Base-by-base conservation (phyloP, 2,888 invertebrate species). In the Tipula vernalis region DNA sequence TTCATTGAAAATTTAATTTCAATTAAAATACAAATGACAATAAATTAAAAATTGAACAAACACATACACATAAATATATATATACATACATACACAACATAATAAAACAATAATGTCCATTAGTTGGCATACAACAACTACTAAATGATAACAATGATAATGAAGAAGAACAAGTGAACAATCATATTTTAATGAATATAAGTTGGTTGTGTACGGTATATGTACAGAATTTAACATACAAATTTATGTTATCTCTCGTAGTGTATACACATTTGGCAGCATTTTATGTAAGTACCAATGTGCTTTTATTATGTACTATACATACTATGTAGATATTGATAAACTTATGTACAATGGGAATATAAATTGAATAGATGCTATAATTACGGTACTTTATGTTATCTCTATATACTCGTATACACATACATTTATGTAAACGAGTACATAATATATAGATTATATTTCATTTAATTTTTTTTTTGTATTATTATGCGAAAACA, bases 21-120 rank as follows among this genome's bases (percentile, higher is more conserved):
- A 71, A 71, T 71, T 71, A 71, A 71, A 71, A 71, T 71, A 28
- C 71, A 71, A 71, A 28, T n/a, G 71, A 71, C 71, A 71, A 71
- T 71, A 71, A 71, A 71, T 28, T 71, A 28, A 71, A 51, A 51
- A 51, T 15, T 51, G 15, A 51, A 13, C 5, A 51, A 5, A 15
- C 51, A 51, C n/a, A 51, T 15, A 51, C 51, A 51, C 51, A 51
- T 2, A n/a, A n/a, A 28, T 28, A 28, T 28, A 2, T 28, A 28
- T 2, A 28, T 5, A 28, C 57, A n/a, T 15, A 15, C 15, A 51
- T 15, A 51, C 57, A 57, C 1, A 18, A 71, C 5, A 57, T 71
- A 71, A 71, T 71, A 71, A 71, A 71, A 71, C 71, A 71, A 71
- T 71, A 71, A 71, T 71, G 71, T n/a, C 71, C 71, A 71, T 71